phyloP scores from a whole-genome alignment of 2,797 vertebrate genomes.

The Synanceia verrucosa region DNA sequence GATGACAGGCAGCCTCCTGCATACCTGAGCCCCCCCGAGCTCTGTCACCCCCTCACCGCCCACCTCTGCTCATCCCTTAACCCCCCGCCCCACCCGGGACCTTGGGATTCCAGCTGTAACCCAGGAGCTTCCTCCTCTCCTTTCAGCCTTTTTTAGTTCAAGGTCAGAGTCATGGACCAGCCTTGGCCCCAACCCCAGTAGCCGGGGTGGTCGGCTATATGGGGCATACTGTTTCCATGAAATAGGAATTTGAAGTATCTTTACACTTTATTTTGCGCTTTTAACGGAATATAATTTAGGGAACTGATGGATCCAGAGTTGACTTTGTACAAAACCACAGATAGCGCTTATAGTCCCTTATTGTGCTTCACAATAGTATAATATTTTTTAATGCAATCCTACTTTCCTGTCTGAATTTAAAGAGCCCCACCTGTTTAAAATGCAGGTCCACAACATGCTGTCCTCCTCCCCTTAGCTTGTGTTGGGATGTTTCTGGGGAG shows the following conservation, averaged over 20 bases:
- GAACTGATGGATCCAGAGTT: neutral
- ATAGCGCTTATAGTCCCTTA: neutral
- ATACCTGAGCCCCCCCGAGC: conserved; percentile 82
- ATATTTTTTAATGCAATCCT: neutral
- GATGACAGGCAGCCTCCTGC: conserved; percentile 75
- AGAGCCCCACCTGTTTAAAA: conserved; percentile 38
- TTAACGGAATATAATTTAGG: neutral
- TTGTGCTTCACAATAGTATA: conserved; percentile 3
- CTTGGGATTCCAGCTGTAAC: conserved; percentile 87
- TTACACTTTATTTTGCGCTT: no score
- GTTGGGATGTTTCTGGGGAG: conserved; percentile 60
- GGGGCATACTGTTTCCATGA: conserved; percentile 39
- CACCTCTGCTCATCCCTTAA: conserved; percentile 68
- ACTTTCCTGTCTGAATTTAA: neutral
- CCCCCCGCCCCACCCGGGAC: conserved; percentile 70
- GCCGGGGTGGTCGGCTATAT: conserved; percentile 39
- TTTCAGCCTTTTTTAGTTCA: conserved; percentile 83
- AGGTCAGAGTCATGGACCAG: conserved; percentile 73
- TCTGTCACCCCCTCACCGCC: conserved; percentile 48
- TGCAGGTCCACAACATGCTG: conserved; percentile 28
- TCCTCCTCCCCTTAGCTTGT: conserved; percentile 23
- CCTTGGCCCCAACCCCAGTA: conserved; percentile 54
- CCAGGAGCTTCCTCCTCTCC: conserved; percentile 81
- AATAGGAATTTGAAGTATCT: conserved; percentile 42
- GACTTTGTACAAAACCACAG: neutral